Evolutionary conservation across 1,140 invertebrate species (phyloP).

Genomic region (Aphaenogaster rudis): DNA sequence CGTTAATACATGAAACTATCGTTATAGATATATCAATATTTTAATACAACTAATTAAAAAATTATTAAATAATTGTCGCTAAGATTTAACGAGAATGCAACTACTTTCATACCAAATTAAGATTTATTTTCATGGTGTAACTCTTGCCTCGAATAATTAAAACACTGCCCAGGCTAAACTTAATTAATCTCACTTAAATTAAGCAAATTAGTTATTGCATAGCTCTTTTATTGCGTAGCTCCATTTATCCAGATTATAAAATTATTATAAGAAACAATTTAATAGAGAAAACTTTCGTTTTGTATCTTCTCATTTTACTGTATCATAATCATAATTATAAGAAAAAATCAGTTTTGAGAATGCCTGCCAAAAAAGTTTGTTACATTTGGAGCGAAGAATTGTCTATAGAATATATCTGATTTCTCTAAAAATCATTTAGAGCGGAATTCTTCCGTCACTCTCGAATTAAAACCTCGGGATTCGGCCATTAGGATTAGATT

Average conservation of each 20-base stretch:
- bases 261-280: conserved; percentile 23
- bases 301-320: neutral
- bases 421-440: neutral
- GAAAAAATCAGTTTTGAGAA: neutral
- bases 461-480: conserved; percentile 25
- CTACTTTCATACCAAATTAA: conserved; percentile 9
- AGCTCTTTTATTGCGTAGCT: neutral
- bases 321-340: neutral
- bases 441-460: neutral
- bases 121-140: conserved; percentile 5
- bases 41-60: neutral
- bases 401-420: neutral
- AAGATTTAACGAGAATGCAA: conserved; percentile 14
- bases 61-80: neutral
- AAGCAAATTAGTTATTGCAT: conserved; percentile 33
- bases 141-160: conserved; percentile 31
- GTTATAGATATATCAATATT: neutral
- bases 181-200: conserved; percentile 50
- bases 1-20: neutral
- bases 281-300: neutral
- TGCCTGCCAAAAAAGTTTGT: neutral
- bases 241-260: conserved; percentile 20
- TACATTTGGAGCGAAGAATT: neutral
- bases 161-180: neutral
- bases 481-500: conserved; percentile 44